These are phyloP conservation scores for Cinara cedri DNA, from an alignment of 2,888 invertebrate species.

Conservation along the genomic window DNA sequence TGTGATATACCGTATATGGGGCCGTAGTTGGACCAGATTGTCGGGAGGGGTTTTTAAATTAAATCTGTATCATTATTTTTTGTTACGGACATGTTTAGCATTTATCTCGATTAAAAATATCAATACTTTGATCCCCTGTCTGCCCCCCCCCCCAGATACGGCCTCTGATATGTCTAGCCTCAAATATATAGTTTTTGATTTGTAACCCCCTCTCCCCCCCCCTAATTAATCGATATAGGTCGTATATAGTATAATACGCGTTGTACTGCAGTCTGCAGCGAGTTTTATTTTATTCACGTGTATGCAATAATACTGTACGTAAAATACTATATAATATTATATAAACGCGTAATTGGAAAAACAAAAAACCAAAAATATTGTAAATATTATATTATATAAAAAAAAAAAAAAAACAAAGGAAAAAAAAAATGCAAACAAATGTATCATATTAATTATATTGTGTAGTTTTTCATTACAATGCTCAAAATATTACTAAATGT, in stretches of 20 bases:
- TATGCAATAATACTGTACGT: not conserved
- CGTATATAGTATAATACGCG: slow-evolving; percentile 7
- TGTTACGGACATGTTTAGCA: too few relatives aligned
- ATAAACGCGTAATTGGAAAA: not conserved
- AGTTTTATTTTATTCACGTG: slow-evolving; percentile 23
- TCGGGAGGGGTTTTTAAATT: too few relatives aligned
- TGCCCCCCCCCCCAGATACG: too few relatives aligned
- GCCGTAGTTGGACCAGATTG: too few relatives aligned
- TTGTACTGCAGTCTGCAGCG: slow-evolving; percentile 6
- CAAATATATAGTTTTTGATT: slow-evolving; percentile 9
- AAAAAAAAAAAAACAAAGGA: slow-evolving; percentile 22
- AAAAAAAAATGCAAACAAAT: slow-evolving; percentile 24
- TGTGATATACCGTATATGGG: not conserved
- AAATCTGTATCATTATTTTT: too few relatives aligned
- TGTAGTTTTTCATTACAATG: slow-evolving; percentile 55
- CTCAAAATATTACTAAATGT: slow-evolving; percentile 55
- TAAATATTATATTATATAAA: not conserved
- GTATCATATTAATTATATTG: slow-evolving; percentile 45
- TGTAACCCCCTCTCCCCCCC: too few relatives aligned
- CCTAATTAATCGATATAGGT: slow-evolving; percentile 7
- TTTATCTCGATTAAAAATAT: too few relatives aligned
- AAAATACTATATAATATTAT: slow-evolving; percentile 21
- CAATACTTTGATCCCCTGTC: too few relatives aligned
- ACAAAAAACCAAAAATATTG: too few relatives aligned
- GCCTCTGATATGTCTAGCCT: too few relatives aligned